A percentile compares a stretch with the other conserved stretches of the same genome.
phyloP scores from a whole-genome alignment of 2,113 vertebrate species.

The Pomatorhinus ruficollis region DNA sequence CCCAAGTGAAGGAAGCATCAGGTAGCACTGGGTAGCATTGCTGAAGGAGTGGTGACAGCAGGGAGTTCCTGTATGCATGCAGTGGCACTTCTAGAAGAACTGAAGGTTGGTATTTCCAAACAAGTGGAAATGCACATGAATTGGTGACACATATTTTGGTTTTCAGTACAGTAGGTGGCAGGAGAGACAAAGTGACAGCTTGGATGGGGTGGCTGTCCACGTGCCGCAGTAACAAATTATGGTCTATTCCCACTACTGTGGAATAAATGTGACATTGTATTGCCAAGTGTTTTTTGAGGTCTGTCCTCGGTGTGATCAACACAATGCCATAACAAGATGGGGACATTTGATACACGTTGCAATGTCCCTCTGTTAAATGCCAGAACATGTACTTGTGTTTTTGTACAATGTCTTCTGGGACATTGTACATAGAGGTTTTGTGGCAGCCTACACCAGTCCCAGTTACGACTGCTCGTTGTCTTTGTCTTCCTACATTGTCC shows the following conservation, averaged over 20 bases:
- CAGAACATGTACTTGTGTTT: not conserved
- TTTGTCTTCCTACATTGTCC: not conserved
- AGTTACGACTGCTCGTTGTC: accelerated
- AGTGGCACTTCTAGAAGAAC: not conserved
- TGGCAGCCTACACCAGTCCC: not conserved
- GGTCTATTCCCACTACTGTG: not conserved
- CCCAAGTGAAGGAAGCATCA: not conserved
- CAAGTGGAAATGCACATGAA: not conserved
- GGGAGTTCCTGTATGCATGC: not conserved
- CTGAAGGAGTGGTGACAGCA: not conserved
- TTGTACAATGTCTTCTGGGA: not conserved
- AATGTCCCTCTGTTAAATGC: accelerated
- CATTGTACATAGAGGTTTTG: not conserved
- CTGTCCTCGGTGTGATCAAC: not conserved
- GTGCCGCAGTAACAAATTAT: not conserved
- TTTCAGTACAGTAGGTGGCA: constrained; percentile 28
- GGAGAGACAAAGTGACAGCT: not conserved
- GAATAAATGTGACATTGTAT: not conserved
- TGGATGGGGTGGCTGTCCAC: not conserved
- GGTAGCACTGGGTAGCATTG: not conserved
- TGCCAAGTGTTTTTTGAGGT: not conserved
- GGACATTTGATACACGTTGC: not conserved
- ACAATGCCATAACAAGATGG: not conserved
- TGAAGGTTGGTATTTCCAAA: not conserved
- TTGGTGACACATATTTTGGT: not conserved